These are phyloP conservation scores for Sterrhoptilus dennistouni DNA, from an alignment of 2,113 vertebrate species.

Conservation along the genomic window DNA sequence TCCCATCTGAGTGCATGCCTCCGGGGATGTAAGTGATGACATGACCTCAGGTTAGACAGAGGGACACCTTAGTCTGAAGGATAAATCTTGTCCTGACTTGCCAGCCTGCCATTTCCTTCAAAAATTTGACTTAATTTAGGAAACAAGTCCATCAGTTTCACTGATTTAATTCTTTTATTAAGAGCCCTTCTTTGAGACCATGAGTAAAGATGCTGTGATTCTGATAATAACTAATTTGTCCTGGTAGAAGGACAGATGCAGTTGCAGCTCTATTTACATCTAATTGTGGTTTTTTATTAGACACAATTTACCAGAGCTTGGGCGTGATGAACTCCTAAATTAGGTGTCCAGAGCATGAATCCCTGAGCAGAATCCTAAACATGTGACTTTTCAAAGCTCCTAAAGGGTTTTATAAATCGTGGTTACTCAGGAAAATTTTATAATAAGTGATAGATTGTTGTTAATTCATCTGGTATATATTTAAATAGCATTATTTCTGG, in stretches of 20 bases:
- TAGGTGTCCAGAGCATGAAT: neutral
- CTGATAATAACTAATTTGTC: neutral
- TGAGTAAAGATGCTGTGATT: neutral
- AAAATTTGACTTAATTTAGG: constrained; percentile 35
- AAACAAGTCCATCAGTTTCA: constrained; percentile 48
- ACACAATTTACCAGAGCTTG: constrained; percentile 4
- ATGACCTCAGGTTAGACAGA: neutral
- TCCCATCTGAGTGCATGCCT: neutral
- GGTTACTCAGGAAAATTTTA: neutral
- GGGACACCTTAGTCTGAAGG: neutral
- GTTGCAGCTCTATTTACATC: constrained; percentile 6
- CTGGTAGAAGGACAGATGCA: neutral
- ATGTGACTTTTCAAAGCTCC: constrained; percentile 27
- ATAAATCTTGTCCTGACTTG: neutral
- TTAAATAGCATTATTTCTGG: constrained; percentile 29
- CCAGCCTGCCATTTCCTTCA: constrained; percentile 1
- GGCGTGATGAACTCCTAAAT: constrained; percentile 3
- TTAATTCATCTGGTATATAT: constrained; percentile 36
- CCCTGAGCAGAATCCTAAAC: neutral
- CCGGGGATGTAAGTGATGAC: neutral
- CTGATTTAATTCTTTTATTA: constrained; percentile 53
- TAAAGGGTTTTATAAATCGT: constrained; percentile 21
- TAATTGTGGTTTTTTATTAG: constrained; percentile 34
- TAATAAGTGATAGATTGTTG: constrained; percentile 36
- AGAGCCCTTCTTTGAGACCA: constrained; percentile 48